These are phyloP conservation scores for Idaea straminata DNA, from an alignment of 2,888 invertebrate species.

Conservation along the genomic window DNA sequence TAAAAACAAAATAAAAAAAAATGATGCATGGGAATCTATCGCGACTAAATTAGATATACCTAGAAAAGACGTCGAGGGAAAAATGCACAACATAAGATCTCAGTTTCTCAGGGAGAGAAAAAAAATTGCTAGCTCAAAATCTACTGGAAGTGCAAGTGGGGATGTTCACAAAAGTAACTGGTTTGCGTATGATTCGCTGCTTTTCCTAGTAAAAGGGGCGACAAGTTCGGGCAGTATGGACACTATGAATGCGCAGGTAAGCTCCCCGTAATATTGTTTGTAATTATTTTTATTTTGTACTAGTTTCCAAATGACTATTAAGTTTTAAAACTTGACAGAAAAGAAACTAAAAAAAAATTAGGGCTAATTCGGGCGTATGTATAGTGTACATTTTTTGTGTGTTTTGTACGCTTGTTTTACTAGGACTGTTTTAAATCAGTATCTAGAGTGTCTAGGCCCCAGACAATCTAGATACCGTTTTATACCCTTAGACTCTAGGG, in stretches of 20 bases:
- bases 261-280: conserved; percentile 11
- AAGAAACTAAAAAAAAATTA: conserved; percentile 4
- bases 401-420: conserved; percentile 8
- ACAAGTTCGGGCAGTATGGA: conserved; percentile 11
- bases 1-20: too few species aligned
- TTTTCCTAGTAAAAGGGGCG: conserved; percentile 15
- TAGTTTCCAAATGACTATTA: conserved; percentile 11
- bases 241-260: conserved; percentile 12
- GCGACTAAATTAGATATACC: conserved; percentile 14
- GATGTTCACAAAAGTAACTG: conserved; percentile 10
- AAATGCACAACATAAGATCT: conserved; percentile 18
- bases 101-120: conserved; percentile 20
- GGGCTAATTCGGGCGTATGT: conserved; percentile 7
- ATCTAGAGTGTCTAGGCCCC: too few species aligned
- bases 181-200: conserved; percentile 9
- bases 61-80: conserved; percentile 17
- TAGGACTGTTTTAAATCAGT: conserved; percentile 12
- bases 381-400: neutral
- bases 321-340: conserved; percentile 11
- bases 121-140: conserved; percentile 13
- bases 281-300: conserved; percentile 11
- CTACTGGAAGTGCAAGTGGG: conserved; percentile 8
- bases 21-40: conserved; percentile 16
- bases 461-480: too few species aligned
- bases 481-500: too few species aligned